A percentile compares a stretch with the other conserved stretches of the same genome.
Evolutionary conservation across 1,140 invertebrate genomes (phyloP).

Genomic region (Magallana angulata): DNA sequence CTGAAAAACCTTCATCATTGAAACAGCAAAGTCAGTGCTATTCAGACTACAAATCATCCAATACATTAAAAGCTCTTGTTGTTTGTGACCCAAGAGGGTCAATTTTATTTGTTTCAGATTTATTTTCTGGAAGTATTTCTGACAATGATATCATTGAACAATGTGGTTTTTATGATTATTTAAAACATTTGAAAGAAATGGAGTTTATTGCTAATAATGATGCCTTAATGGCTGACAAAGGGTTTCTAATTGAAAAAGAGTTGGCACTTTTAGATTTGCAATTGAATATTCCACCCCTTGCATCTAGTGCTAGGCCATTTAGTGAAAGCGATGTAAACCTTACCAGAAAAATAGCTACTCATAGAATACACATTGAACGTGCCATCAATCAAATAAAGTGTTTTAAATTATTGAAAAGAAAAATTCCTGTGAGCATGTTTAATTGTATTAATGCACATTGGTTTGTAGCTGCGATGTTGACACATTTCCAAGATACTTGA

Average conservation of each 20-base stretch:
- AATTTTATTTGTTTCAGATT: background rate
- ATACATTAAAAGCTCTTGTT: background rate
- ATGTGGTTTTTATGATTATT: slow-evolving; percentile 26
- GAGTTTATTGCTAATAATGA: background rate
- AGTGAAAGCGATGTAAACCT: slow-evolving; percentile 42
- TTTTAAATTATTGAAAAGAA: slow-evolving; percentile 46
- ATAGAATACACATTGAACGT: slow-evolving; percentile 49
- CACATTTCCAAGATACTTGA: slow-evolving; percentile 40
- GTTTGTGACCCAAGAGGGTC: slow-evolving; percentile 24
- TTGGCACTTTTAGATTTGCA: slow-evolving; percentile 40
- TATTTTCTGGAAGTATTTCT: background rate
- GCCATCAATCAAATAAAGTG: slow-evolving; percentile 43
- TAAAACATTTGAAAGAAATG: background rate
- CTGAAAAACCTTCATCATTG: slow-evolving; percentile 26
- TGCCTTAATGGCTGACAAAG: slow-evolving; percentile 39
- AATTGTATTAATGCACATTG: slow-evolving; percentile 46
- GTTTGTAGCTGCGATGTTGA: slow-evolving; percentile 48
- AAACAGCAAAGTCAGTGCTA: slow-evolving; percentile 40
- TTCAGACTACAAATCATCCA: slow-evolving; percentile 3
- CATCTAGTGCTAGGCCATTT: slow-evolving; percentile 11
- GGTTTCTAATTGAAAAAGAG: slow-evolving; percentile 53
- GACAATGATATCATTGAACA: background rate
- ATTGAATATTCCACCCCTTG: slow-evolving; percentile 55
- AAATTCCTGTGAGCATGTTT: slow-evolving; percentile 38
- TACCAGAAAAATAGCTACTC: slow-evolving; percentile 51